A percentile compares a stretch with the other conserved stretches of the same genome.
phyloP scores from a whole-genome alignment of 2,888 invertebrate genomes.

The Meteorus cinctellus region DNA sequence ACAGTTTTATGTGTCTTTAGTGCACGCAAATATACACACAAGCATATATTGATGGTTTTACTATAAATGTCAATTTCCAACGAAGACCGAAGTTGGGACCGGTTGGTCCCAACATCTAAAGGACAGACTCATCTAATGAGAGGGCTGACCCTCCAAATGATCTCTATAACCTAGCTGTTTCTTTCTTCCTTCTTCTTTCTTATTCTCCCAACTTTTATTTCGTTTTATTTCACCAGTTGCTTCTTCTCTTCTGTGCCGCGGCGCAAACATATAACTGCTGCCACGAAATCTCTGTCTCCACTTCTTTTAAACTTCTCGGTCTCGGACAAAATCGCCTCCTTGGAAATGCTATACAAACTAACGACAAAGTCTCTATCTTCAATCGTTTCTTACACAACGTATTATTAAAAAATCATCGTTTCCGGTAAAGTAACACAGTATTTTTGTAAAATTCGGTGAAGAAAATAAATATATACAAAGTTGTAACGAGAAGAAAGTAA shows the following conservation, averaged over 20 bases:
- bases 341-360: constrained; percentile 35
- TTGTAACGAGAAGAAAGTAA: neutral
- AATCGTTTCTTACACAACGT: constrained; percentile 39
- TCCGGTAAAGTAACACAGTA: constrained; percentile 38
- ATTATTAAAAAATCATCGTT: constrained; percentile 45
- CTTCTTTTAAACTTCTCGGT: constrained; percentile 3
- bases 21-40: neutral
- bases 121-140: constrained; percentile 40
- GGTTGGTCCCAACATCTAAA: constrained; percentile 22
- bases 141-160: constrained; percentile 36
- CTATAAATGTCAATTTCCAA: constrained; percentile 23
- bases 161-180: constrained; percentile 31
- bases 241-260: neutral
- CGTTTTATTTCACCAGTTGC: constrained; percentile 8
- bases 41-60: neutral
- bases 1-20: too few relatives aligned
- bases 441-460: constrained; percentile 29
- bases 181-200: constrained; percentile 39
- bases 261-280: constrained; percentile 4
- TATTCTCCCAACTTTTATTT: constrained; percentile 1
- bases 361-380: constrained; percentile 40
- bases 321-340: constrained; percentile 38
- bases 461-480: neutral
- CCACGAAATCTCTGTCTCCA: constrained; percentile 14
- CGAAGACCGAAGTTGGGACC: neutral